A percentile compares a stretch with the other conserved stretches of the same genome.
Conservation (phyloP, 2,888 invertebrate genomes). For the Parochlus steinenii region DNA sequence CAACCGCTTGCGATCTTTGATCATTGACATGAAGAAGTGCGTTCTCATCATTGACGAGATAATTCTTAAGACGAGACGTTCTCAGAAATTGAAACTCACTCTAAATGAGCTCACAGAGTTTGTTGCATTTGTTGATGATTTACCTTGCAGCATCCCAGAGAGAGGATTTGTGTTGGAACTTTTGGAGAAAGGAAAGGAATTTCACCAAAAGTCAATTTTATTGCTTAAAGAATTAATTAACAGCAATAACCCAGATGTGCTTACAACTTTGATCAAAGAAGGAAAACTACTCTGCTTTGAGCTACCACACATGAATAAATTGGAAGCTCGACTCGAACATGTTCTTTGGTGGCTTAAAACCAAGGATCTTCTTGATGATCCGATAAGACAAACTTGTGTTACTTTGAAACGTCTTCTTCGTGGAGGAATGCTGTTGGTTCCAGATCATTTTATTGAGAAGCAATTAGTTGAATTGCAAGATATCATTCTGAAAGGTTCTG, state of each 20-base stretch:
- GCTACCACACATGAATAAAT: constrained; percentile 55
- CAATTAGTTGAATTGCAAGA: constrained; percentile 50
- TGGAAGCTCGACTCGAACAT: constrained; percentile 55
- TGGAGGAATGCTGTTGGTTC: constrained; percentile 46
- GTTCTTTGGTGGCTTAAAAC: constrained; percentile 60
- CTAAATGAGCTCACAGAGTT: constrained; percentile 78
- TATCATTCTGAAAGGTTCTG: constrained; percentile 29
- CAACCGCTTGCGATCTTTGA: constrained; percentile 50
- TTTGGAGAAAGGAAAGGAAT: constrained; percentile 54
- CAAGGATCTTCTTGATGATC: constrained; percentile 28
- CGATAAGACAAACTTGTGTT: constrained; percentile 31
- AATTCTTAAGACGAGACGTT: constrained; percentile 76
- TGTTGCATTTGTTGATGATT: constrained; percentile 69
- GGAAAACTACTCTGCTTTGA: constrained; percentile 75
- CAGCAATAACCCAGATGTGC: constrained; percentile 30
- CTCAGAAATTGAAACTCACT: no score
- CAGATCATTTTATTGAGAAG: constrained; percentile 47
- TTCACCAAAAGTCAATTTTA: constrained; percentile 44
- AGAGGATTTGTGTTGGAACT: constrained; percentile 61
- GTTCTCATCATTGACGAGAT: constrained; percentile 79
- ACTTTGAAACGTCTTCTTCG: constrained; percentile 41
- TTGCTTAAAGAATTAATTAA: constrained; percentile 21
- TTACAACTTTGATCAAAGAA: constrained; percentile 63
- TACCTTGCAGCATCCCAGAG: constrained; percentile 77
- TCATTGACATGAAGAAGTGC: constrained; percentile 84